phyloP scores from a whole-genome alignment of 2,113 vertebrate genomes.

The Tetraodon nigroviridis region DNA sequence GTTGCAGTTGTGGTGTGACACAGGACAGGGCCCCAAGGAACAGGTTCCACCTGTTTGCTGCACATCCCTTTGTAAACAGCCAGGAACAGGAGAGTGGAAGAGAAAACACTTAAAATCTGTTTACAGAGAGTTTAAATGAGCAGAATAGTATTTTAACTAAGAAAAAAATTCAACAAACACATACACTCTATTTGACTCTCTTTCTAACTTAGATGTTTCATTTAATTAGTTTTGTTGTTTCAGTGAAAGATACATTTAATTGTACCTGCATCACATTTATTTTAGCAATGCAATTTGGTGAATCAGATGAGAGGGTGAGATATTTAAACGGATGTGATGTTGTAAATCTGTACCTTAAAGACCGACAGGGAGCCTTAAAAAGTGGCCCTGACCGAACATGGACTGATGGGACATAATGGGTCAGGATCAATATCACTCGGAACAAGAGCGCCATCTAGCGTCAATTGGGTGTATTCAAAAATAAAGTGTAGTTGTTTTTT shows the following conservation, averaged over 20 bases:
- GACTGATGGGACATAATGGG: too few species aligned
- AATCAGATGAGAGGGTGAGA: too few species aligned
- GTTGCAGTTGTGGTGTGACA: background rate
- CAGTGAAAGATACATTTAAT: background rate
- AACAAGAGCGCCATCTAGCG: slow-evolving; percentile 49
- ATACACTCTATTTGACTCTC: background rate
- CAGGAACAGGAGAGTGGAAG: background rate
- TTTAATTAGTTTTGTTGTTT: background rate
- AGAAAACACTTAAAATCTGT: background rate
- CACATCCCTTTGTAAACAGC: background rate
- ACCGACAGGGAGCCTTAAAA: too few species aligned
- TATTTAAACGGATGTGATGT: too few species aligned
- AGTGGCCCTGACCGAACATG: too few species aligned
- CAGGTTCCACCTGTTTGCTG: slow-evolving; percentile 26
- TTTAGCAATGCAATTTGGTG: too few species aligned
- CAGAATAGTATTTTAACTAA: background rate
- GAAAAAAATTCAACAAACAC: background rate
- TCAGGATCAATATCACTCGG: background rate
- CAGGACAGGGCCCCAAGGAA: slow-evolving; percentile 1
- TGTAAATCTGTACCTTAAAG: too few species aligned
- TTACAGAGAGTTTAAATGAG: background rate
- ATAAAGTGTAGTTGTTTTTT: too few species aligned
- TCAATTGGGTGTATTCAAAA: background rate
- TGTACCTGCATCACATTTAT: too few species aligned
- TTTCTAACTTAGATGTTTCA: background rate